Base-by-base conservation (phyloP, 53 echinoderm and acorn worm species). In the Hippasteria phrygiana region DNA sequence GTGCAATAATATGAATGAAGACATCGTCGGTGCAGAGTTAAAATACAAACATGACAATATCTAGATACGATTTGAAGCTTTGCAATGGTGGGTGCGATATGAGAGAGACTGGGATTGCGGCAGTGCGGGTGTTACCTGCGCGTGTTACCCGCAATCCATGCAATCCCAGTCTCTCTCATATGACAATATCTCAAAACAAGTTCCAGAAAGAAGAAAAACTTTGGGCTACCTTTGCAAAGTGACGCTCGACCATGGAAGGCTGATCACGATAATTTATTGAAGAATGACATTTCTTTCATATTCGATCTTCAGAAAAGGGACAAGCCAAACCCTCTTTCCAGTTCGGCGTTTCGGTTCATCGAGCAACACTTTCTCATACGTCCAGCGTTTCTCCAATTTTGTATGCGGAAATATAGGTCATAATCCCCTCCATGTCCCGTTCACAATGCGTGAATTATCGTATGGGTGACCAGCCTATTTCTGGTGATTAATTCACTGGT, bases 391-490 rank as follows among this genome's bases (percentile, higher is more conserved):
- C 10, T 6, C 10, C 55, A 55, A 24, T 59, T 59, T 20, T n/a
- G 26, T 24, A 24, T 18, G 59, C 10, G 38, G 22, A 20, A 5
- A 42, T 28, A 50, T 34, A 50, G 43, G 85, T 71, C 70, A 51
- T 1, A 34, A 48, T 69, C 85, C 85, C 70, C 20, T 31, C 11
- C 64, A 28, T n/a, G 11, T 24, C 32, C 64, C 26, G 26, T 63
- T 63, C 6, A 24, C 20, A 63, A 63, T 26, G 0, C 32, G 24
- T 27, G 0, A 13, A 5, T 7, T 31, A 13, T 6, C 5, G 67
- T 18, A 26, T 4, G 22, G 65, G 83, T 11, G 18, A 47, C 69
- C 83, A 59, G 83, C 43, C 83, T 83, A 83, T 14, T 50, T 53
- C 2, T 53, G 14, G 16, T 77, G 54, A 77, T 65, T 45, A 35